phyloP scores from a whole-genome alignment of 2,888 invertebrate genomes.

The Blastobasis lacticolella region DNA sequence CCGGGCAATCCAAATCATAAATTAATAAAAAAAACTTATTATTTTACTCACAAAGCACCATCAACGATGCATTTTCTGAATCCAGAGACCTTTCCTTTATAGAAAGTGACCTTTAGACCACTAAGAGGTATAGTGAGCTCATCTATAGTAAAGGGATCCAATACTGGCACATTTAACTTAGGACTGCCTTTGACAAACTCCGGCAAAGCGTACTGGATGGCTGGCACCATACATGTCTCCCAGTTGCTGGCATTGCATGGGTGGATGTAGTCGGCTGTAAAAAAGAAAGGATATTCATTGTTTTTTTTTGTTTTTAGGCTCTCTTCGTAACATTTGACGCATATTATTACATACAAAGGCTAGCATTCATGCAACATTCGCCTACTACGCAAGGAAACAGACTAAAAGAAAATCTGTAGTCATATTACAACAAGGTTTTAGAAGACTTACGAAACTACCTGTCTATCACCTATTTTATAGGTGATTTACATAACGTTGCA shows the following conservation, averaged over 20 bases:
- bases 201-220: conserved; percentile 54
- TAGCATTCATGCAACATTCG: too few species aligned
- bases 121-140: conserved; percentile 46
- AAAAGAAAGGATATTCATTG: neutral
- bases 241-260: conserved; percentile 49
- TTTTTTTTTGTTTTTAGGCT: too few species aligned
- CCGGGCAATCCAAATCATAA: too few species aligned
- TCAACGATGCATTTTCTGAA: conserved; percentile 57
- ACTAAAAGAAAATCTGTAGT: too few species aligned
- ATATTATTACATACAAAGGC: too few species aligned
- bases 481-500: too few species aligned
- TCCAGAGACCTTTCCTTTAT: conserved; percentile 53
- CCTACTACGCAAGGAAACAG: too few species aligned
- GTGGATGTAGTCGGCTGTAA: conserved; percentile 53
- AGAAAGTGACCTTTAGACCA: conserved; percentile 57
- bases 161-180: conserved; percentile 32
- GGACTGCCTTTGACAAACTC: conserved; percentile 56
- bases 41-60: conserved; percentile 46
- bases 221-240: conserved; percentile 38
- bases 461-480: too few species aligned
- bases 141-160: conserved; percentile 60
- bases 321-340: too few species aligned
- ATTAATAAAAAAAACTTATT: too few species aligned
- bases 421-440: too few species aligned
- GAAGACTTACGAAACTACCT: too few species aligned